phyloP scores from a whole-genome alignment of 2,113 vertebrate genomes.

The Lanius ludovicianus region DNA sequence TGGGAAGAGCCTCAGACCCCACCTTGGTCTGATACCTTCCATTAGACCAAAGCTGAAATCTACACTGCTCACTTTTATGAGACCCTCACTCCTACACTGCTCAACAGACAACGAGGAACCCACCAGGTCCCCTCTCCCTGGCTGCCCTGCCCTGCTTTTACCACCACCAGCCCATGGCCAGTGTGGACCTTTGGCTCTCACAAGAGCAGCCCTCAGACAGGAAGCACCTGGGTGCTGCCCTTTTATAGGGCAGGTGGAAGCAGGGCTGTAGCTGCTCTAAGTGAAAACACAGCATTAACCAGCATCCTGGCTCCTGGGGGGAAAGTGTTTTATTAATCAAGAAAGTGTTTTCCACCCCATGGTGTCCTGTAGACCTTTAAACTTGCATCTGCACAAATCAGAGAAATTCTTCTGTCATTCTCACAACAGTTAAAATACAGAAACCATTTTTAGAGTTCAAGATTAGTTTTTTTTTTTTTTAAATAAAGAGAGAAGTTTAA shows the following conservation, averaged over 20 bases:
- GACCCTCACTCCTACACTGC: not conserved
- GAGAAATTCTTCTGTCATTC: constrained; percentile 5
- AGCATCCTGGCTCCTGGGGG: constrained; percentile 34
- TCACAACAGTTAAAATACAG: not conserved
- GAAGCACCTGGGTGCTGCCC: constrained; percentile 53
- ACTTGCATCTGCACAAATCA: constrained; percentile 9
- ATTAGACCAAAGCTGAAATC: not conserved
- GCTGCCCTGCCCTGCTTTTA: not conserved
- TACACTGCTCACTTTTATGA: not conserved
- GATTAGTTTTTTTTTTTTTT: not conserved
- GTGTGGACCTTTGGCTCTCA: not conserved
- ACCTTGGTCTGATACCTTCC: not conserved
- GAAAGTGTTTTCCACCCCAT: constrained; percentile 13
- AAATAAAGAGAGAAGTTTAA: not conserved
- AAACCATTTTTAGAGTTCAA: not conserved
- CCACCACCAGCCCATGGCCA: not conserved
- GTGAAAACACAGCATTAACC: constrained; percentile 33
- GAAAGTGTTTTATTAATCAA: constrained; percentile 42
- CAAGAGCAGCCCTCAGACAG: not conserved
- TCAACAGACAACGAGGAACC: not conserved
- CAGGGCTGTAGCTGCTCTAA: not conserved
- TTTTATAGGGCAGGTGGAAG: constrained; percentile 43
- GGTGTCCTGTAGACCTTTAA: constrained; percentile 32
- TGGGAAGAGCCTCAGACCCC: not conserved
- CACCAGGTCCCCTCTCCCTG: not conserved